These are phyloP conservation scores for Ctenomys sociabilis DNA, from an alignment of 2,113 vertebrate species.

Conservation along the genomic window DNA sequence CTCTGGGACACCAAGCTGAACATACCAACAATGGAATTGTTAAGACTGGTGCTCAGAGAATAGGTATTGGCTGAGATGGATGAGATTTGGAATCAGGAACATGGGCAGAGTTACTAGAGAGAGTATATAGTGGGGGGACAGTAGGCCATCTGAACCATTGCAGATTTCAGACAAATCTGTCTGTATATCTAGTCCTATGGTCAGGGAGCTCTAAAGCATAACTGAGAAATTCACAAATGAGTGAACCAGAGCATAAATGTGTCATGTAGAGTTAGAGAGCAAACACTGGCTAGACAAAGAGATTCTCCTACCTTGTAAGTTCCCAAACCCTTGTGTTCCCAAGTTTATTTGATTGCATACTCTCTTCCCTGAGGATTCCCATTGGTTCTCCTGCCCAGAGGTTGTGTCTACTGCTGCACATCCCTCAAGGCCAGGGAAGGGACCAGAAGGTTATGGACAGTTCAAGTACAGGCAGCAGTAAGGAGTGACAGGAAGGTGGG, in stretches of 20 bases:
- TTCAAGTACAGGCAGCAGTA: neutral
- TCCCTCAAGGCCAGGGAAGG: neutral
- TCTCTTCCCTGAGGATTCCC: neutral
- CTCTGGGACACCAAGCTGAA: neutral
- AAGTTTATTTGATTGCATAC: neutral
- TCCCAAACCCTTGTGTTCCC: too few species aligned
- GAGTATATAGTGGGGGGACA: neutral
- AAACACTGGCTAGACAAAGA: neutral
- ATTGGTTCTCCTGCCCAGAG: neutral
- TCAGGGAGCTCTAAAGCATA: neutral
- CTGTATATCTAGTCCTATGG: neutral
- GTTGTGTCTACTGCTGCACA: neutral
- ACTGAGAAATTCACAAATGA: neutral
- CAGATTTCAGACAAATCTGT: neutral
- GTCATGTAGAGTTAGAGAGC: too few species aligned
- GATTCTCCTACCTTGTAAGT: neutral
- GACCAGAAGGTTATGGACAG: neutral
- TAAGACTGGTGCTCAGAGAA: neutral
- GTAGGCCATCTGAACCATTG: rapidly evolving
- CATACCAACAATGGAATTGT: neutral
- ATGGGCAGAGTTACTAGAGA: neutral
- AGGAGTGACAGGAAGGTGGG: neutral
- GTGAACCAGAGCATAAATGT: neutral
- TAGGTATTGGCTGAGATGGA: neutral
- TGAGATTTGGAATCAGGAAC: neutral